These are phyloP conservation scores for Mionectes macconnelli DNA, from an alignment of 2,113 vertebrate species.

Conservation along the genomic window DNA sequence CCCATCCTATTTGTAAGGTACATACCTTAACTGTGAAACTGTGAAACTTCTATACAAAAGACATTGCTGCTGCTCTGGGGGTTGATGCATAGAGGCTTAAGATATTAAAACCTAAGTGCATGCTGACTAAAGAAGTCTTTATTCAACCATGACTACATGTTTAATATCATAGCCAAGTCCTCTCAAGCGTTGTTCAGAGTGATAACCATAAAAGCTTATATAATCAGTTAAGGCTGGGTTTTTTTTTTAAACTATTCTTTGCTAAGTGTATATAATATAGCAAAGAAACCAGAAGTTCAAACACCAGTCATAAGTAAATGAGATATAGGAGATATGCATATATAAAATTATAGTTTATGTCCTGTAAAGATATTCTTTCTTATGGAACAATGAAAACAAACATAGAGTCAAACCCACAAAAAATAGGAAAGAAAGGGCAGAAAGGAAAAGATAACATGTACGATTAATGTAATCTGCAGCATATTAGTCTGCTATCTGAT, in stretches of 20 bases:
- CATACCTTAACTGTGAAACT: not conserved
- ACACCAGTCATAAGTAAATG: conserved; percentile 1
- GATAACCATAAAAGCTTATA: conserved; percentile 17
- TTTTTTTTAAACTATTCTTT: not conserved
- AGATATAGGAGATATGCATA: not conserved
- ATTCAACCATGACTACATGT: not conserved
- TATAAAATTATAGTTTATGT: not conserved
- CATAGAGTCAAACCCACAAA: not conserved
- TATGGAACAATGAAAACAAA: conserved; percentile 35
- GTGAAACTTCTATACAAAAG: not conserved
- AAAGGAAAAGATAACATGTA: conserved; percentile 27
- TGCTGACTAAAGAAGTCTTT: not conserved
- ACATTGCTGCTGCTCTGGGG: not conserved
- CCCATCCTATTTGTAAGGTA: not conserved
- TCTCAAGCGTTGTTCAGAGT: not conserved
- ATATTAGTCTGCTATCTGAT: conserved; percentile 31
- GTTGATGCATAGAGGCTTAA: not conserved
- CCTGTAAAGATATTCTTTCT: conserved; percentile 30
- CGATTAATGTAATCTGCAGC: conserved; percentile 23
- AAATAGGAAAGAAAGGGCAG: not conserved
- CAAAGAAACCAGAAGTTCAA: conserved; percentile 15
- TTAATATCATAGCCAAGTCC: not conserved
- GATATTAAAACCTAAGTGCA: not conserved
- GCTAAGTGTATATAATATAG: not conserved
- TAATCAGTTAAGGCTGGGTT: not conserved